phyloP scores from a whole-genome alignment of 2,113 vertebrate genomes.

The Macquaria australasica region DNA sequence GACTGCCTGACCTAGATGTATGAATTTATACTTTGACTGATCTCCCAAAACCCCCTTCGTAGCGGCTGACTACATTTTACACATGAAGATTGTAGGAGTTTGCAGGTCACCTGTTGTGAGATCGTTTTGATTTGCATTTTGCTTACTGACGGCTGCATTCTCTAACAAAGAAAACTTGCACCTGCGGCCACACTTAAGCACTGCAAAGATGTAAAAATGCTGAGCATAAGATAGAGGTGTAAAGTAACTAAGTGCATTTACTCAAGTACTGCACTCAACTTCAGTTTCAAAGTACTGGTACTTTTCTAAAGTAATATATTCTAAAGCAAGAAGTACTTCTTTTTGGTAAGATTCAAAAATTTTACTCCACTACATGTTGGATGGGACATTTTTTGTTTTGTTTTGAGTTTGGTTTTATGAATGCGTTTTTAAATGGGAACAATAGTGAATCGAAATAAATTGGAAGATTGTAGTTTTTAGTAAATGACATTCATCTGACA shows the following conservation, averaged over 20 bases:
- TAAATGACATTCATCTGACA: not conserved
- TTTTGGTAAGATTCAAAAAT: no score
- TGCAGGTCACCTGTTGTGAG: not conserved
- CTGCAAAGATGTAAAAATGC: no score
- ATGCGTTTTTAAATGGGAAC: not conserved
- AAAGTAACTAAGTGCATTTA: not conserved
- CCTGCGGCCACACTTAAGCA: no score
- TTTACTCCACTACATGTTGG: no score
- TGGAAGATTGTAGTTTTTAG: not conserved
- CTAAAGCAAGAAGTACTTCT: not conserved
- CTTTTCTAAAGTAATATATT: no score
- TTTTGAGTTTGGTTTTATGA: not conserved
- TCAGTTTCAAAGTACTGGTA: no score
- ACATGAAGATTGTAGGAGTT: not conserved
- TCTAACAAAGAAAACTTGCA: no score
- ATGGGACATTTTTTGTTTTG: not conserved
- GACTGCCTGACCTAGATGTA: not conserved
- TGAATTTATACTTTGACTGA: not conserved
- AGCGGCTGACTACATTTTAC: not conserved
- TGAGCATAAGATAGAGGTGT: not conserved
- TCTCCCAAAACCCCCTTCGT: not conserved
- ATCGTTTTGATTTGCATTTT: not conserved
- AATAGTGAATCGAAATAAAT: not conserved
- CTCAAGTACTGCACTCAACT: not conserved
- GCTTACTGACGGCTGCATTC: not conserved